Percentiles rank a stretch among this genome's conserved stretches.
Evolutionary conservation across 2,888 invertebrate species (phyloP).

Genomic region (Synanthedon tipuliformis): DNA sequence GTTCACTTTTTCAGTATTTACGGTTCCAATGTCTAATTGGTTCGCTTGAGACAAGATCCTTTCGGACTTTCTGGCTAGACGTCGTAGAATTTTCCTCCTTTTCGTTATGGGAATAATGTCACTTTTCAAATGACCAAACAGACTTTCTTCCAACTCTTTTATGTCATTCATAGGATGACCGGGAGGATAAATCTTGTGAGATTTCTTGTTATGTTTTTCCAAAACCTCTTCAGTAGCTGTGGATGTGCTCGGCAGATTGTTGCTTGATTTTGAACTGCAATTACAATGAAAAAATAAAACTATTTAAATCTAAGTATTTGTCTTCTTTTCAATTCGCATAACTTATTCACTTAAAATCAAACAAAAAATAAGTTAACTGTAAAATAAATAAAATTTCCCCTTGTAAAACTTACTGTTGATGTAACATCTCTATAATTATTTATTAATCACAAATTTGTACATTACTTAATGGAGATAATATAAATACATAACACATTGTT

Average conservation of each 20-base stretch:
- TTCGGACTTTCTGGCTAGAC: constrained; percentile 54
- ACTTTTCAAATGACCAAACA: constrained; percentile 55
- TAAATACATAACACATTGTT: too few species aligned
- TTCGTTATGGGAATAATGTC: constrained; percentile 51
- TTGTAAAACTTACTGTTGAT: too few species aligned
- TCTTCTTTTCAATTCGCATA: too few species aligned
- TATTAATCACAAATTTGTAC: too few species aligned
- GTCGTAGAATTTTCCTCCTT: constrained; percentile 54
- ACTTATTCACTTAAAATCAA: too few species aligned
- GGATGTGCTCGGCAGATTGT: constrained; percentile 24
- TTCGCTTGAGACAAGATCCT: constrained; percentile 28
- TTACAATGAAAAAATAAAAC: neutral
- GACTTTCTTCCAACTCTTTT: constrained; percentile 53
- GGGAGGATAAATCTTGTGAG: constrained; percentile 36
- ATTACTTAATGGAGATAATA: too few species aligned
- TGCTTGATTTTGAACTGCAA: constrained; percentile 19
- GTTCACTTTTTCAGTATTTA: constrained; percentile 8
- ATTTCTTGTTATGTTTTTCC: constrained; percentile 19
- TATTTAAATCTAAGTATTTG: too few species aligned
- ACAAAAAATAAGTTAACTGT: too few species aligned
- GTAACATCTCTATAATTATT: too few species aligned
- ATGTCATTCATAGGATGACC: constrained; percentile 68
- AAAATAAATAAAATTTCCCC: too few species aligned
- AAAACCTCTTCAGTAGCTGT: constrained; percentile 17
- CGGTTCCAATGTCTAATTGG: constrained; percentile 18